These are phyloP conservation scores for Brassicogethes aeneus DNA, from an alignment of 2,888 invertebrate genomes.

Conservation along the genomic window DNA sequence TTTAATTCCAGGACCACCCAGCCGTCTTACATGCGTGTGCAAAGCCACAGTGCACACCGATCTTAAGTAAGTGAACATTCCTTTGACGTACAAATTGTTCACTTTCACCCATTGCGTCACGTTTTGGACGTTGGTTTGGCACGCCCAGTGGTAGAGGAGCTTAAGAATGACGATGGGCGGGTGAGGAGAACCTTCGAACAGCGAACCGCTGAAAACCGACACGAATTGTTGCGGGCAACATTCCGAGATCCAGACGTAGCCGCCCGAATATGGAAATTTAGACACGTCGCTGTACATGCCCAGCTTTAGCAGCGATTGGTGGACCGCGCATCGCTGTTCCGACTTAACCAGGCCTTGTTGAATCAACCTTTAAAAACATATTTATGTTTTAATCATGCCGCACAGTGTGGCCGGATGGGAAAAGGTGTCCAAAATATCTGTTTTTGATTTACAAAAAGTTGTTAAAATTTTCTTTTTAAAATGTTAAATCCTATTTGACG, in stretches of 20 bases:
- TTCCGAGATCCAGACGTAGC: conserved; percentile 85
- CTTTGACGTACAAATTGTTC: conserved; percentile 58
- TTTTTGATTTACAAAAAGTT: no score
- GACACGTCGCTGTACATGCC: conserved; percentile 80
- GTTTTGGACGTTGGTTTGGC: conserved; percentile 82
- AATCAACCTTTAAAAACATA: no score
- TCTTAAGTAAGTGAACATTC: conserved; percentile 61
- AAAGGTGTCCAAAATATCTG: no score
- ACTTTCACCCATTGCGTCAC: conserved; percentile 84
- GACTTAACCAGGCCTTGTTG: conserved; percentile 75
- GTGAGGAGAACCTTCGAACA: conserved; percentile 80
- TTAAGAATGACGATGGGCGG: conserved; percentile 76
- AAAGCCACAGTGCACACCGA: conserved; percentile 73
- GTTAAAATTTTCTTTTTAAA: no score
- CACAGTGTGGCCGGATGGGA: no score
- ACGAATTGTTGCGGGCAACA: conserved; percentile 80
- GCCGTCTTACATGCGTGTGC: conserved; percentile 62
- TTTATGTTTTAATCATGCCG: no score
- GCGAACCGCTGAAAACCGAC: conserved; percentile 78
- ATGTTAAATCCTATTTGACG: no score
- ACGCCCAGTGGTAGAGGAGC: conserved; percentile 84
- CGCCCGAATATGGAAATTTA: conserved; percentile 80
- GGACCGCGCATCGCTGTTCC: conserved; percentile 67
- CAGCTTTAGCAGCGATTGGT: conserved; percentile 64
- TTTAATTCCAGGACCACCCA: conserved; percentile 64